Conservation (phyloP, 2,797 vertebrate species). For the Lepidocolaptes lacrymiger region DNA sequence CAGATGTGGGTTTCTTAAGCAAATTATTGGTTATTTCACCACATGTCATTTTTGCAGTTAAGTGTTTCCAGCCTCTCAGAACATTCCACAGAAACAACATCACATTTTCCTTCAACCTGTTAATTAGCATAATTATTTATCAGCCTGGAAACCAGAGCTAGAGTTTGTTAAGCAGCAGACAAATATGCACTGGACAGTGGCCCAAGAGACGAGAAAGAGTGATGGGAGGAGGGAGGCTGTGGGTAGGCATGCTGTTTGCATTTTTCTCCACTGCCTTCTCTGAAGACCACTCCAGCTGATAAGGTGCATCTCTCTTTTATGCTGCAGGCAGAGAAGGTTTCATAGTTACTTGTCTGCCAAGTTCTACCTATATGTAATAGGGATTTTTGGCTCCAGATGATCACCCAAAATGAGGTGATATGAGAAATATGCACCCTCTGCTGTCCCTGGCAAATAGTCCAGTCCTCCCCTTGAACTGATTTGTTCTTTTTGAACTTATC, state of each 20-base stretch:
- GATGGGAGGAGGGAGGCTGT: constrained; percentile 23
- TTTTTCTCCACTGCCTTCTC: constrained; percentile 12
- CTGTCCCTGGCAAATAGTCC: neutral
- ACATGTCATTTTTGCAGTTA: constrained; percentile 88
- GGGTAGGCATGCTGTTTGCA: constrained; percentile 22
- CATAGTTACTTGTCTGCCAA: neutral
- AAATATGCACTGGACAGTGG: constrained; percentile 31
- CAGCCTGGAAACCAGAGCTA: constrained; percentile 73
- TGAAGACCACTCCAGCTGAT: neutral
- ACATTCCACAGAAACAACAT: constrained; percentile 90
- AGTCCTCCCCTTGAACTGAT: neutral
- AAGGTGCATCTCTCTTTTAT: neutral
- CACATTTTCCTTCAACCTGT: constrained; percentile 88
- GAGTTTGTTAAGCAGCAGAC: constrained; percentile 66
- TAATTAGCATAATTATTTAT: constrained; percentile 89
- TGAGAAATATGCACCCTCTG: neutral
- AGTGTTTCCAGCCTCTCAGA: constrained; percentile 92
- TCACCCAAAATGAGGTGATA: neutral
- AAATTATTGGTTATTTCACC: constrained; percentile 92
- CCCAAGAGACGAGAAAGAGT: constrained; percentile 32
- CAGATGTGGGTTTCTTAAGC: constrained; percentile 94
- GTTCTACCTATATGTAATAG: neutral
- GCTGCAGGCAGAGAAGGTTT: neutral
- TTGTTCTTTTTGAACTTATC: neutral
- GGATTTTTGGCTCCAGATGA: neutral